Evolutionary conservation across 1,140 invertebrate species (phyloP), one percentile per base, ranked within the genome.

Genomic region (Drosophila yakuba): DNA sequence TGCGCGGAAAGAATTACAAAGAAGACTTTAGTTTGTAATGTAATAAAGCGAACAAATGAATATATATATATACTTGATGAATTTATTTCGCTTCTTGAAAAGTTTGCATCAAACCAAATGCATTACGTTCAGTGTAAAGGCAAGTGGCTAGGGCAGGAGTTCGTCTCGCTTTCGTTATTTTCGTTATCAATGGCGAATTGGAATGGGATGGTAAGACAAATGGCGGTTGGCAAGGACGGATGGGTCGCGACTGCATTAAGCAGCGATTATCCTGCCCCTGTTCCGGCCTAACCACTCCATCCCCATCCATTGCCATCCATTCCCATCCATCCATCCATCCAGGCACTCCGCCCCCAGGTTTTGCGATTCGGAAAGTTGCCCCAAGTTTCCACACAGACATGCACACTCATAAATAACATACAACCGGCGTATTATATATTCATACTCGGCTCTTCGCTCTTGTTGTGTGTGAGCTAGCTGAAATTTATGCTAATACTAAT

Each of bases 401-500:
- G 50, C 41, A 17, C 52, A 50, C 55, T 15, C 38, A 79, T 61
- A 80, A 74, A 69, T 64, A 62, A 75, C 69, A 50, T 35, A 61
- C 25, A 41, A 51, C 47, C 48, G 52, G 48, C 67, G 76, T 64
- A 86, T 85, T 86, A 89, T 83, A 72, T 83, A 88, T 88, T 88
- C 85, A 88, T 88, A 86, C 71, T 58, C 74, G 77, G 57, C 63
- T 75, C 62, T 83, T 8, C 28, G 28, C 28, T 20, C 1, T 32
- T 32, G 28, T 32, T 32, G 28, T 71, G 80, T 78, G 67, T 45
- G 51, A 74, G 74, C 82, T 63, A 72, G 74, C 76, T 51, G 35
- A 81, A 86, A 85, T 86, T 86, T 85, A 85, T 85, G 81, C 81
- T 81, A 83, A 83, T 83, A 74, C 48, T 48, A 66, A 64, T 55